Evolutionary conservation across 2,888 invertebrate genomes (phyloP).

Genomic region (Pomacea canaliculata): DNA sequence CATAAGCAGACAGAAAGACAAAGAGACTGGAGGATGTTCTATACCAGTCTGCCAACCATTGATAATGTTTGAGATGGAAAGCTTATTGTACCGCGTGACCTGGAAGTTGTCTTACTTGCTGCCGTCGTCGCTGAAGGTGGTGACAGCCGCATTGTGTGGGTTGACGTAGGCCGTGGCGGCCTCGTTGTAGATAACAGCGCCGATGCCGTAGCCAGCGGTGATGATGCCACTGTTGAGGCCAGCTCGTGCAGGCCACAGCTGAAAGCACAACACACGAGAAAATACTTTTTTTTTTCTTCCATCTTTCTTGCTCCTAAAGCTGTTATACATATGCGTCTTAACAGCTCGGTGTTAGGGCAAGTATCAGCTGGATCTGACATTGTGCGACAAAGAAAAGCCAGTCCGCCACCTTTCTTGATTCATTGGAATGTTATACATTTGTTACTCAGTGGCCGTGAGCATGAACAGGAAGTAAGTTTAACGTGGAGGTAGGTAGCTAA

Average conservation of each 20-base stretch:
- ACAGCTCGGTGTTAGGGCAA: not conserved
- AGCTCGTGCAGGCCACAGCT: conserved; percentile 1
- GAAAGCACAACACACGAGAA: not conserved
- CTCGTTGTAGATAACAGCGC: conserved; percentile 5
- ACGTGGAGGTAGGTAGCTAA: too few relatives aligned
- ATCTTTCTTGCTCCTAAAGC: too few relatives aligned
- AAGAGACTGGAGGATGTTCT: too few relatives aligned
- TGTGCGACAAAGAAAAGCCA: not conserved
- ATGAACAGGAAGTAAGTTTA: too few relatives aligned
- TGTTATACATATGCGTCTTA: too few relatives aligned
- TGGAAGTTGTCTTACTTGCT: not conserved
- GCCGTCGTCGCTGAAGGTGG: not conserved
- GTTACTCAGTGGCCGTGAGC: too few relatives aligned
- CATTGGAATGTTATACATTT: too few relatives aligned
- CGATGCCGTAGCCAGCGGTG: conserved; percentile 7
- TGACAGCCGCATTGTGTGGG: conserved; percentile 1
- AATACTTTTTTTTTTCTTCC: not conserved
- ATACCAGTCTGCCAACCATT: too few relatives aligned
- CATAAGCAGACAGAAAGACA: too few relatives aligned
- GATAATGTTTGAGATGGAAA: too few relatives aligned
- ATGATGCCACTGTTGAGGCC: not conserved
- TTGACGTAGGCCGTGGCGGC: conserved; percentile 9
- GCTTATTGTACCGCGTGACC: too few relatives aligned
- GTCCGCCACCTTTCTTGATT: too few relatives aligned
- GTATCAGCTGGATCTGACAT: not conserved